Base-by-base conservation (phyloP, 2,888 invertebrate genomes). In the Torymus tubicola region DNA sequence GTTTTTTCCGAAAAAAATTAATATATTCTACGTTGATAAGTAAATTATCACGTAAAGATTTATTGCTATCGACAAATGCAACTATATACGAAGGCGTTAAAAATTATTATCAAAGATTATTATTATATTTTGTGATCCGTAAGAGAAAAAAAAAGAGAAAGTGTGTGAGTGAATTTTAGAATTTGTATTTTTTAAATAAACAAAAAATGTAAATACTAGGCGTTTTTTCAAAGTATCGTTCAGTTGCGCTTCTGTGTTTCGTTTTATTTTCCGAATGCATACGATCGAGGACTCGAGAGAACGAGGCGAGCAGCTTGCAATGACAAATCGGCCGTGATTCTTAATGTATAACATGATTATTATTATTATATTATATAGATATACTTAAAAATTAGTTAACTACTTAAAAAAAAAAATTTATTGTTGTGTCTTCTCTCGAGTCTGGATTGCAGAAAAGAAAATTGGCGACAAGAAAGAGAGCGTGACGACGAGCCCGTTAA, bases 141-240 rank as follows among this genome's bases (percentile, higher is more conserved):
- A 67, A 76, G 16, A 64, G 55, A 50, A 42, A 16, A n/a, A 31
- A 31, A 65, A 50, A n/a, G 55, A 21, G 65, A n/a, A 24, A 58
- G 64, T 63, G 67, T 58, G 60, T 52, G 18, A 16, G 71, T 68
- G 12, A 55, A 61, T 57, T 68, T 67, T 69, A 68, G 55, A 57
- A 76, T 76, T 68, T 80, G 80, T 76, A 80, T 75, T 80, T 75
- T 80, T 70, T 75, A 76, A 72, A 18, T 0, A 31, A 75, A 65
- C 16, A 73, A 71, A 69, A 75, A 42, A 14, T 76, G 75, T 80
- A 80, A 71, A 80, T 80, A 76, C 42, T 76, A 76, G 42, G 12
- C 24, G 53, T 71, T 57, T 71, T 72, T 72, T 58, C 24, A 72
- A 72, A 67, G 18, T 55, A 57, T 31, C 14, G 24, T 76, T 67